Base-by-base conservation (phyloP, 2,888 invertebrate genomes). In the Homarus gammarus region DNA sequence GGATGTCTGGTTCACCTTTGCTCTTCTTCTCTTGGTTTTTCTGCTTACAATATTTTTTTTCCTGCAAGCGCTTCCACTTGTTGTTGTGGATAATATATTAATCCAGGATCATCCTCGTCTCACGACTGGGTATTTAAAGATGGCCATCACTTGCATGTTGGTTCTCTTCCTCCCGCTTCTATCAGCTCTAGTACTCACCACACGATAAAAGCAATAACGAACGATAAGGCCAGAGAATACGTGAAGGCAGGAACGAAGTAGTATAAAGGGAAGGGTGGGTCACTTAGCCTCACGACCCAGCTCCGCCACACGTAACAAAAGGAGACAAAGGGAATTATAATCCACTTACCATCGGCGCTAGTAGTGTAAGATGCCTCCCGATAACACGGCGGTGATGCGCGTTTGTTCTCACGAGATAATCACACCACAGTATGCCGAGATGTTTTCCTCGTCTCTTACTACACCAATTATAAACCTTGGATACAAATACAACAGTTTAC, bases 321-420 rank as follows among this genome's bases (percentile, higher is more conserved):
- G n/a, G n/a, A 78, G 78, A 78, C 78, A 78, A 78, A 78, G 51
- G 56, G 78, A 78, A 78, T 78, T 56, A 78, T 51, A 78, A 78
- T 78, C 78, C 78, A 51, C 51, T 78, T 78, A 78, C 78, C 78
- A 18, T 56, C 78, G 38, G 31, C 56, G 3, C 78, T 56, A 40
- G 51, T 56, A 44, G 78, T 56, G 56, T 78, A 36, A 56, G 78
- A 78, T 78, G 78, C 78, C 78, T 56, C 56, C n/a, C 56, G 78
- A 78, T 78, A 78, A 78, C 78, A 51, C 56, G 64, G 51, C 56
- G 56, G 78, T 56, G 78, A 78, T 78, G 78, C 33, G 78, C 78
- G 56, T 78, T 78, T 78, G 78, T 78, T 78, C 51, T 78, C 51
- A 33, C 78, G 49, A 77, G 75, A 49, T 78, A n/a, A n/a, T n/a